Percentiles rank a stretch among this genome's conserved stretches.
Evolutionary conservation across 2,888 invertebrate species (phyloP).

Genomic region (Isoperla grammatica): DNA sequence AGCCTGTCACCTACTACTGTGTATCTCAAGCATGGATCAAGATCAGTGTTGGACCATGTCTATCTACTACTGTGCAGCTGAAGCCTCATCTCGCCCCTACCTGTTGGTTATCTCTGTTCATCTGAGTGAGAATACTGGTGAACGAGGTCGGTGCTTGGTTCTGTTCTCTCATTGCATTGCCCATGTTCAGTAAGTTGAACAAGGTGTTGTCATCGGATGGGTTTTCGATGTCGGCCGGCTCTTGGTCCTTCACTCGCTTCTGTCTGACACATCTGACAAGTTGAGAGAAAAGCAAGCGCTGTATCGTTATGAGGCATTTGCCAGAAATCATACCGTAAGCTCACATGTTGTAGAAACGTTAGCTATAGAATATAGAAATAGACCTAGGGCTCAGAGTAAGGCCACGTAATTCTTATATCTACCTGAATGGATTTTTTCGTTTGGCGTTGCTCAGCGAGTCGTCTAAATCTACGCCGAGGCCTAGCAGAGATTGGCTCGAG

Average conservation of each 20-base stretch:
- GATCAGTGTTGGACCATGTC: too few relatives aligned
- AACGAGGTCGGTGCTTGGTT: conserved; percentile 35
- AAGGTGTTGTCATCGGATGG: conserved; percentile 54
- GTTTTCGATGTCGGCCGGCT: conserved; percentile 17
- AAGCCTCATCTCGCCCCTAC: conserved; percentile 1
- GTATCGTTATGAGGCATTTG: not conserved
- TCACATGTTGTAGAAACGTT: too few relatives aligned
- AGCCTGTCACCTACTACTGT: too few relatives aligned
- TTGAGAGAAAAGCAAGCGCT: not conserved
- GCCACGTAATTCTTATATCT: not conserved
- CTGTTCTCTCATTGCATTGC: conserved; percentile 31
- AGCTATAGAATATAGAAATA: too few relatives aligned
- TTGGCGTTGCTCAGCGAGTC: too few relatives aligned
- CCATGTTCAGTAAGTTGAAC: conserved; percentile 48
- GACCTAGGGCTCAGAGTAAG: not conserved
- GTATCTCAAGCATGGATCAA: too few relatives aligned
- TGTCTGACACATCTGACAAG: not conserved
- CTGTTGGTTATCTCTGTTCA: conserved; percentile 27
- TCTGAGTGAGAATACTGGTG: conserved; percentile 38
- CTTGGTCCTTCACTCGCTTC: not conserved
- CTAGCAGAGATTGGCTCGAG: conserved; percentile 45
- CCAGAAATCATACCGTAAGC: not conserved
- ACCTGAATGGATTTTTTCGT: conserved; percentile 63
- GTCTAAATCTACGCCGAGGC: conserved; percentile 55
- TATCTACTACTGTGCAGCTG: too few relatives aligned